Base-by-base conservation (phyloP, 2,797 vertebrate species). In the Monodelphis domestica region DNA sequence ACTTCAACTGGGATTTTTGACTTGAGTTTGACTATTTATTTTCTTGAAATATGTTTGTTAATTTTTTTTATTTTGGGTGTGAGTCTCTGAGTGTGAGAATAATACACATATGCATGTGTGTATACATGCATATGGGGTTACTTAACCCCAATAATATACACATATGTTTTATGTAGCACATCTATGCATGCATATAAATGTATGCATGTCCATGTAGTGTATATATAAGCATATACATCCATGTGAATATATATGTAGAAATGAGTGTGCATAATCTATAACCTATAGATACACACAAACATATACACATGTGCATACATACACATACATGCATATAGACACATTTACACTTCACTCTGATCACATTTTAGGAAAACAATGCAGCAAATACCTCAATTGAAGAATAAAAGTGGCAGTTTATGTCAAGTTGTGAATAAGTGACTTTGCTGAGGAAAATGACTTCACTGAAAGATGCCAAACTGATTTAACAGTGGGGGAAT, bases 391-490 rank as follows among this genome's bases (percentile, higher is more conserved):
- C 57, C 88, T 95, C 52, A 38, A 0, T 11, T 53, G 10, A 33
- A 26, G 84, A 11, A 14, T 94, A 53, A 11, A 54, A 94, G 30
- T 57, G 12, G 84, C 7, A 24, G 26, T 7, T 63, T 93, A 94
- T 33, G 55, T 90, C 54, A 33, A 4, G 45, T 63, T 84, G 38
- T 2, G 38, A 84, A 91, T 24, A 95, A 95, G 21, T 84, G 38
- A 45, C 38, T n/a, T n/a, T 53, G 29, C 33, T 91, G 0, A 50
- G 88, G 87, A 90, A 89, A 88, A 52, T 52, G 45, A 54, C 15
- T 93, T n/a, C 57, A 90, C 89, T 95, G 90, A 14, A 92, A 95
- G 63, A 94, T 52, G 6, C 33, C 91, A 87, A 56, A 63, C 24
- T 0, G 55, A 0, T 53, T 95, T 24, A 91, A n/a, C 91, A 26